Evolutionary conservation across 2,113 vertebrate genomes (phyloP).

Genomic region (Trinectes maculatus): DNA sequence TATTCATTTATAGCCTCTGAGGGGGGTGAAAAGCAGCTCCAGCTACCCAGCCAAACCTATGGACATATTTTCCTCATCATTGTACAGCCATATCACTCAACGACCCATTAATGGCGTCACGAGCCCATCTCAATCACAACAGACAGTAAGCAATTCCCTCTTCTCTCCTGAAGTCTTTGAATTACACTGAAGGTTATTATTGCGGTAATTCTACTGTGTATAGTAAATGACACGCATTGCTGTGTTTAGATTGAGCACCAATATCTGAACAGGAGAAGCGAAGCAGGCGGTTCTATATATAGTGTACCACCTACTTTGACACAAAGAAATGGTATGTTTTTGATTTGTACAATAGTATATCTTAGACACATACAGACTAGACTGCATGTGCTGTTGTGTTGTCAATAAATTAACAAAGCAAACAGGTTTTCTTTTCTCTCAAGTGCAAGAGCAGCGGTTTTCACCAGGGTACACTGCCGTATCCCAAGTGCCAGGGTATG

Average conservation of each 20-base stretch:
- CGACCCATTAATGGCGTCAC: conserved; percentile 16
- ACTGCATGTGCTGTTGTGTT: neutral
- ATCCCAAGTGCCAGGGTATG: conserved; percentile 67
- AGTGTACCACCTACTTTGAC: conserved; percentile 29
- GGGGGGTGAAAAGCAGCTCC: conserved; percentile 43
- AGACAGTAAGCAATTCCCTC: conserved; percentile 43
- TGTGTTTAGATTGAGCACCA: conserved; percentile 48
- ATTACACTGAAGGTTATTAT: neutral
- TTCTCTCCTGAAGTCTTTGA: neutral
- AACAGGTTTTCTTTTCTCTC: conserved; percentile 19
- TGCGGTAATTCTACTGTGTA: neutral
- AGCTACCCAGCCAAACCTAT: conserved; percentile 46
- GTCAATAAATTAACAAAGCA: conserved; percentile 4
- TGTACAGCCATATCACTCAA: conserved; percentile 37
- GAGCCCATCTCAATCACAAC: conserved; percentile 37
- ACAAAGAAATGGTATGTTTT: conserved; percentile 63
- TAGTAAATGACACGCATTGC: neutral
- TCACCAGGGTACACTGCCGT: conserved; percentile 52
- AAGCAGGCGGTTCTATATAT: conserved; percentile 29
- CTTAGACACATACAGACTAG: neutral
- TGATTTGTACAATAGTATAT: neutral
- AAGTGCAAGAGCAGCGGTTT: conserved; percentile 64
- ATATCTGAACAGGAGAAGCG: conserved; percentile 48
- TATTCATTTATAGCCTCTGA: conserved; percentile 39
- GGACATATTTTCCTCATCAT: conserved; percentile 44